Evolutionary conservation across 2,113 vertebrate species (phyloP).

Genomic region (Pontoporia blainvillei): DNA sequence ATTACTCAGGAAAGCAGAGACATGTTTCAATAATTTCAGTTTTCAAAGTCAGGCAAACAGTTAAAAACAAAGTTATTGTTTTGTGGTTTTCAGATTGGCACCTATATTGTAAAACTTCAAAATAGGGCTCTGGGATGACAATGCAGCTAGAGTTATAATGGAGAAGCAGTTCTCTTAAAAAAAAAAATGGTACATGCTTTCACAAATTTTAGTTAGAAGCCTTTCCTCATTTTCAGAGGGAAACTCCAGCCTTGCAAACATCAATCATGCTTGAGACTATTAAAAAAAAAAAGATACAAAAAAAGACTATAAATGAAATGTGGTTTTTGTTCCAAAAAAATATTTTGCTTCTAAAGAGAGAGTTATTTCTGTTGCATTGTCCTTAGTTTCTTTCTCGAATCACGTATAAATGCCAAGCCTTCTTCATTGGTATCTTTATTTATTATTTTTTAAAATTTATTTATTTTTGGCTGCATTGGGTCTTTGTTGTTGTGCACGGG

Average conservation of each 20-base stretch:
- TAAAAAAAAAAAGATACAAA: neutral
- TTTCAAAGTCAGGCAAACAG: neutral
- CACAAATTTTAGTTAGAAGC: constrained; percentile 3
- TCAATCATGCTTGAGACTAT: neutral
- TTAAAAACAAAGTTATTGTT: constrained; percentile 28
- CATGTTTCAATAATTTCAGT: constrained; percentile 35
- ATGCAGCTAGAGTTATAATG: neutral
- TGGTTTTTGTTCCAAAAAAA: neutral
- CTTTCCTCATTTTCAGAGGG: neutral
- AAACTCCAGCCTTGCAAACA: neutral
- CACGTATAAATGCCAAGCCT: neutral
- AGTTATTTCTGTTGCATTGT: neutral
- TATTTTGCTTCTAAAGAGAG: neutral
- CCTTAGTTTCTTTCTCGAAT: neutral
- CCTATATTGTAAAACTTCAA: neutral
- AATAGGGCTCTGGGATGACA: neutral
- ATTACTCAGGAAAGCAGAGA: neutral
- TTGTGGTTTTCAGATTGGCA: neutral
- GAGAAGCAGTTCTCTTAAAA: neutral
- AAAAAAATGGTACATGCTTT: neutral
- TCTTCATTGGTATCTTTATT: neutral
- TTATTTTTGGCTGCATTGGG: too few species aligned
- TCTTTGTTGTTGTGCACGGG: too few species aligned
- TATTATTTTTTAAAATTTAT: too few species aligned
- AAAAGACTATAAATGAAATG: neutral